A percentile compares a stretch with the other conserved stretches of the same genome.
Conservation (phyloP, 1,140 invertebrate genomes). For the Trichonephila clavipes region DNA sequence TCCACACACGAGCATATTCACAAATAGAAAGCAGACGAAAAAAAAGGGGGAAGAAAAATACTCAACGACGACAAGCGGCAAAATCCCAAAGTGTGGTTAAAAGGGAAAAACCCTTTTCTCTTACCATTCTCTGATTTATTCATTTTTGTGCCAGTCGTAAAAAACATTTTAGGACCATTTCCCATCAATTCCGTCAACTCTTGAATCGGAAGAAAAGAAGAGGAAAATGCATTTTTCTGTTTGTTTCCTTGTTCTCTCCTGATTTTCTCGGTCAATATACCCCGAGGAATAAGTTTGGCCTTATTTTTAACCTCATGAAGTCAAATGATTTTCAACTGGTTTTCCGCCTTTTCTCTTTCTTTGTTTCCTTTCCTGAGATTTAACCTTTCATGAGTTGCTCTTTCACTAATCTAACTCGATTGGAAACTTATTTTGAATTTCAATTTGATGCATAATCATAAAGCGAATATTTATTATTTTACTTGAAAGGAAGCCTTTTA, state of each 20-base stretch:
- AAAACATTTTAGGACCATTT: constrained; percentile 47
- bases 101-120: constrained; percentile 39
- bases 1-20: not conserved
- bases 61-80: constrained; percentile 14
- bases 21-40: not conserved
- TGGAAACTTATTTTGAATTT: not conserved
- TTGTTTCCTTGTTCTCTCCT: not conserved
- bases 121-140: constrained; percentile 49
- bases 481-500: not conserved
- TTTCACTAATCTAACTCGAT: not conserved
- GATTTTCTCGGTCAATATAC: constrained; percentile 51
- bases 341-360: not conserved
- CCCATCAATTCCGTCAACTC: constrained; percentile 51
- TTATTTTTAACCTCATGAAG: constrained; percentile 31
- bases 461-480: not conserved
- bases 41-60: not conserved
- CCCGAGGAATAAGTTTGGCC: not conserved
- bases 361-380: not conserved
- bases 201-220: constrained; percentile 33
- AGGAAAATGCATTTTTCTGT: constrained; percentile 38
- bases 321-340: constrained; percentile 52
- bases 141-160: constrained; percentile 53
- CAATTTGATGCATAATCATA: not conserved
- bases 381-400: not conserved
- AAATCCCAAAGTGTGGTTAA: constrained; percentile 51